Base-by-base conservation (phyloP, 1,140 invertebrate genomes). In the Drosophila pruinosa region DNA sequence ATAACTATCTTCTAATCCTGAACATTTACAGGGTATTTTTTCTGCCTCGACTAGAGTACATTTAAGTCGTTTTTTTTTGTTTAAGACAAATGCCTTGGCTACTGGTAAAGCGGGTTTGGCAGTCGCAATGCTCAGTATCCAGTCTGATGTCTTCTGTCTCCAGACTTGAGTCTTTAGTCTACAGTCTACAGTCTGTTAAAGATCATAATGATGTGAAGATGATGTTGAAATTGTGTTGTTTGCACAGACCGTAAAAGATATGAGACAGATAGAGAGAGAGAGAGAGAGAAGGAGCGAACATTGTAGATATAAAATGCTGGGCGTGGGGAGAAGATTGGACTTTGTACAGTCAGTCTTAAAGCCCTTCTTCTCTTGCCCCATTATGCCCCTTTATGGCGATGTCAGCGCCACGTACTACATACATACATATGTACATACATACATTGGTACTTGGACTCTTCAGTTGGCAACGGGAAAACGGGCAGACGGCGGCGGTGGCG, bases 81-180 rank as follows among this genome's bases (percentile, higher is more conserved):
- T 21, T 38, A 8, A 31, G 14, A 31, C 43, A 62, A 62, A 67
- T 26, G 36, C 15, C 39, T 26, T 34, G 26, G 10, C 28, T 38
- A 48, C 61, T 64, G 38, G 67, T 41, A 34, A n/a, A 70, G 75
- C 78, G 67, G 36, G 78, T 80, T 80, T 48, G 34, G 56, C 73
- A 14, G 4, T 31, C 24, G 10, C 36, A 39, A 14, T 15, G 2
- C 38, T n/a, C 19, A 24, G 19, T 47, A 17, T 10, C 4, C 7
- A n/a, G 38, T 17, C 39, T 5, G 6, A 6, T 7, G 15, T 41
- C 39, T 7, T 36, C 10, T 38, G 28, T 38, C 34, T 52, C 5
- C 48, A 2, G 15, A 15, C 15, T 21, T 2, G 17, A 22, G 2
- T 22, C 10, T 47, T 24, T 8, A 12, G 21, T 14, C 45, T 26